Evolutionary conservation across 2,113 vertebrate species (phyloP).

Genomic region (Balaenoptera acutorostrata): DNA sequence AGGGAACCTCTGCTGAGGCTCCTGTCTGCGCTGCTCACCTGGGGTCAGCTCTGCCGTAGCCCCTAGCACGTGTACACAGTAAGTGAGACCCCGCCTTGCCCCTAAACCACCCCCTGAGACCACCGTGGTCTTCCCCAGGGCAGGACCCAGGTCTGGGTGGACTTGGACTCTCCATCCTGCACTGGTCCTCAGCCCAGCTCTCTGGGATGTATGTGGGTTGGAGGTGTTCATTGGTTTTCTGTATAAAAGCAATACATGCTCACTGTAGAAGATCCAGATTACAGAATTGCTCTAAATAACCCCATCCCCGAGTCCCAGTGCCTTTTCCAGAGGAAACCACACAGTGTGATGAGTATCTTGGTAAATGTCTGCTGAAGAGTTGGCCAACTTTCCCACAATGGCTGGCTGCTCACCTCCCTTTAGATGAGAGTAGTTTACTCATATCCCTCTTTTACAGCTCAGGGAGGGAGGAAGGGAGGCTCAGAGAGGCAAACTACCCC

Average conservation of each 20-base stretch:
- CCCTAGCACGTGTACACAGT: accelerated
- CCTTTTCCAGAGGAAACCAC: neutral
- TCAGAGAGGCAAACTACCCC: neutral
- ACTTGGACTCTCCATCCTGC: accelerated
- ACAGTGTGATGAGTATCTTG: neutral
- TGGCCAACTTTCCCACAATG: no score
- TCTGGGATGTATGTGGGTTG: neutral
- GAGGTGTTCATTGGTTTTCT: neutral
- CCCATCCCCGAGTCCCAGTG: accelerated
- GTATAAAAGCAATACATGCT: neutral
- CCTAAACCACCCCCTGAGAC: neutral
- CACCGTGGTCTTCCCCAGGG: neutral
- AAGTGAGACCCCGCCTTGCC: neutral
- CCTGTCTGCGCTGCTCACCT: neutral
- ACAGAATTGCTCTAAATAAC: neutral
- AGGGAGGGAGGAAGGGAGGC: neutral
- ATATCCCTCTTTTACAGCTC: neutral
- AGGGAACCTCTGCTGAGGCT: neutral
- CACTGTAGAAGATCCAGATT: neutral
- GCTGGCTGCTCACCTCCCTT: neutral
- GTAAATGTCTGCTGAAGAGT: neutral
- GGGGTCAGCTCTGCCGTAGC: neutral
- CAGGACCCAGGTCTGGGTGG: neutral
- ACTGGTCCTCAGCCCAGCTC: neutral
- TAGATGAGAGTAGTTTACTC: neutral